Percentiles rank a stretch among this genome's conserved stretches.
phyloP scores from a whole-genome alignment of 1,140 invertebrate species.

The Procambarus virginalis region DNA sequence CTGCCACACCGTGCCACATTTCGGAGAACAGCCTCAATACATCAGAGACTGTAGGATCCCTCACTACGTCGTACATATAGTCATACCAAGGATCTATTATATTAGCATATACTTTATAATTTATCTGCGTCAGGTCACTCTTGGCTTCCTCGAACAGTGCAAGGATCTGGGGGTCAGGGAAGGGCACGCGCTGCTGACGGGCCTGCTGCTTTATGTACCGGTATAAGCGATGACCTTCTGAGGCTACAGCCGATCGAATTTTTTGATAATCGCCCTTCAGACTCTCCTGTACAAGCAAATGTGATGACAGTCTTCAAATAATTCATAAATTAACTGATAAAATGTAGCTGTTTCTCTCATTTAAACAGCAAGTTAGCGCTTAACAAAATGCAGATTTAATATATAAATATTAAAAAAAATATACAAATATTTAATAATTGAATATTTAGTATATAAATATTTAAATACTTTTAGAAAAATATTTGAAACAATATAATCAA shows the following conservation, averaged over 20 bases:
- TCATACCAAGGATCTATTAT: not conserved
- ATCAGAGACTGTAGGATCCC: not conserved
- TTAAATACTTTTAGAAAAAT: too few relatives aligned
- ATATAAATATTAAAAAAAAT: not conserved
- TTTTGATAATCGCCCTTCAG: not conserved
- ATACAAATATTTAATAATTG: too few relatives aligned
- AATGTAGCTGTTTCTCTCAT: not conserved
- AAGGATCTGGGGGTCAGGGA: constrained; percentile 22
- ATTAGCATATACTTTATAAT: not conserved
- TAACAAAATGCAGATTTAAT: not conserved
- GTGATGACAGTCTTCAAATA: not conserved
- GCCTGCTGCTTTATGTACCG: constrained; percentile 14
- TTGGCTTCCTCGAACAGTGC: not conserved
- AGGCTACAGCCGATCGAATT: not conserved
- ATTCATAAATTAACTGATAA: not conserved
- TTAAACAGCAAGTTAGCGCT: not conserved
- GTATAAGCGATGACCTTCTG: not conserved
- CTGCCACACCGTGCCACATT: not conserved
- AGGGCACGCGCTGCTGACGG: not conserved
- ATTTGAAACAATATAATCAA: too few relatives aligned
- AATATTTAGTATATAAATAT: too few relatives aligned
- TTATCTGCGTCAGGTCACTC: not conserved
- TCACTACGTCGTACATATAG: not conserved
- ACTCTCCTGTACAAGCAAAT: too few relatives aligned
- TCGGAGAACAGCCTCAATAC: not conserved